A percentile compares a stretch with the other conserved stretches of the same genome.
Evolutionary conservation across 2,797 vertebrate species (phyloP).

Genomic region (Anguilla anguilla): DNA sequence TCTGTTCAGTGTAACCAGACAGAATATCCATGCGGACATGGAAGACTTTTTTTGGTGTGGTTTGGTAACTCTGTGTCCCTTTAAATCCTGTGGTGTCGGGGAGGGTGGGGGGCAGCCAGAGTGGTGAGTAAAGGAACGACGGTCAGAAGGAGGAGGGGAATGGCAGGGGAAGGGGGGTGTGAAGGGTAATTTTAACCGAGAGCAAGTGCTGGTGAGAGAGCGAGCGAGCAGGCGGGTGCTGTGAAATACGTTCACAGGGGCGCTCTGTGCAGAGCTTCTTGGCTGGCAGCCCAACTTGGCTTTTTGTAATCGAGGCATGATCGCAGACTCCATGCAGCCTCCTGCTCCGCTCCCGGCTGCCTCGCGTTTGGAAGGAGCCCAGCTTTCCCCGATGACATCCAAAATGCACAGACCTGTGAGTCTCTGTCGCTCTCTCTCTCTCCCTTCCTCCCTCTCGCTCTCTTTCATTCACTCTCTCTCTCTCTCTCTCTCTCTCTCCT

Average conservation of each 20-base stretch:
- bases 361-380: conserved; percentile 83
- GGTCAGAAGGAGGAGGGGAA: conserved; percentile 59
- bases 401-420: conserved; percentile 91
- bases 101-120: conserved; percentile 24
- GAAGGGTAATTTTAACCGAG: conserved; percentile 40
- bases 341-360: conserved; percentile 79
- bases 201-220: conserved; percentile 63
- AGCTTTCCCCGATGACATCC: conserved; percentile 74
- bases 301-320: conserved; percentile 99
- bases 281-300: conserved; percentile 87
- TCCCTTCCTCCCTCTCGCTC: conserved; percentile 36
- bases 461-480: conserved; percentile 37
- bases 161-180: conserved; percentile 41
- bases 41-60: background rate
- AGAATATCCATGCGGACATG: background rate
- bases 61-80: conserved; percentile 24
- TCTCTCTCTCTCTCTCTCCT: conserved; percentile 4
- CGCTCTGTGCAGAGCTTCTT: conserved; percentile 78
- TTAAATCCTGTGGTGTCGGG: conserved; percentile 24
- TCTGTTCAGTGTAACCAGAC: background rate
- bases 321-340: conserved; percentile 85
- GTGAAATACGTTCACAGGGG: conserved; percentile 72
- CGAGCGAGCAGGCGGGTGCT: conserved; percentile 47
- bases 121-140: conserved; percentile 44
- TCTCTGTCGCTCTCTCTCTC: conserved; percentile 65